Evolutionary conservation across 2,113 vertebrate species (phyloP), one percentile per base, ranked within the genome.

Genomic region (Struthidea cinerea): DNA sequence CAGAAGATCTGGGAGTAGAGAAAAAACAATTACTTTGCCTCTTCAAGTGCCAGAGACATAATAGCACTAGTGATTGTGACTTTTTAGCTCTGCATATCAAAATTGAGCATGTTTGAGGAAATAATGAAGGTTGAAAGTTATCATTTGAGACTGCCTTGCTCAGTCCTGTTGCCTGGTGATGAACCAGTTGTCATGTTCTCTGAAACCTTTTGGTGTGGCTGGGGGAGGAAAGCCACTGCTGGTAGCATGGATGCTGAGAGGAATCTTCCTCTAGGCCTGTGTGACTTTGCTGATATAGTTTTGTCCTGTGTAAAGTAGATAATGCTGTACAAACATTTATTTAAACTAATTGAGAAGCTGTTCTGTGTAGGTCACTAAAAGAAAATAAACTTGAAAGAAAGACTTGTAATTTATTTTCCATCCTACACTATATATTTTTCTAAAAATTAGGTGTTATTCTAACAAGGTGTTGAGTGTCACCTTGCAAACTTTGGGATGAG

Each of bases 251-350:
- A 19, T 35, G 73, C 60, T 52, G 55, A 50, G 76, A 69, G 24
- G 85, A 57, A 60, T 81, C 46, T 65, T 94, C 65, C 74, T 78
- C 87, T 47, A 50, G 88, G 73, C 84, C 68, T 75, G 24, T 39
- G 37, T 82, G 79, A 87, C 92, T 94, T 93, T 76, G 79, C 87
- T 90, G 82, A 32, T 86, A 26, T 0, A 60, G 55, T 94, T 80
- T 90, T 68, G 53, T 84, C 61, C 83, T 93, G 86, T 70, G 84
- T 71, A 82, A 93, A 91, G 95, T 61, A 91, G 91, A 92, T 93
- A 96, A 86, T 89, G 67, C 87, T 92, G 61, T 91, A 88, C 93
- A 96, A 97, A 97, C 91, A 96, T 97, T 96, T 94, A 90, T 94
- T 96, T 95, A 86, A 95, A 91, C 80, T 96, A 95, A 95, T 96